Evolutionary conservation across 2,797 vertebrate genomes (phyloP), one percentile per base, ranked within the genome.

Genomic region (Eidolon dupreanum): DNA sequence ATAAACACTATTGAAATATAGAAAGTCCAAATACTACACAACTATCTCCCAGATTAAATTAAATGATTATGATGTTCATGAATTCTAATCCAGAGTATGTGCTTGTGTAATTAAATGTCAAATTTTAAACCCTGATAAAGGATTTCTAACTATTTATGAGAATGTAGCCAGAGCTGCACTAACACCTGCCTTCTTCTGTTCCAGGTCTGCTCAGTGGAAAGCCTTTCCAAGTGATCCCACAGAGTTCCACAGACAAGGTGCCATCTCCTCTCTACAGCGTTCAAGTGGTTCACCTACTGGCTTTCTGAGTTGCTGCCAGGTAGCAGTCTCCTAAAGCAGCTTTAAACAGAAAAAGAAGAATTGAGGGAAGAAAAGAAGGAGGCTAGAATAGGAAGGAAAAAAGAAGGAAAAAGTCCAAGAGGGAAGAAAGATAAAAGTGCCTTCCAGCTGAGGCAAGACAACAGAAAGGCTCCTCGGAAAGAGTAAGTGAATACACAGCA

Each of bases 281-380:
- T 70, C 53, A 17, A 11, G 13, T 3, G 31, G 9, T 4, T 68
- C 38, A 57, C 36, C 61, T 12, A 6, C 13, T 8, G 20, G 51
- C 38, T 68, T 74, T 28, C 59, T 11, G 31, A 22, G 83, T 33
- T 53, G 31, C 65, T 61, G 59, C 26, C 71, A 71, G 33, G 53
- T 82, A 43, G 61, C 36, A 28, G 49, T n/a, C n/a, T 79, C 68
- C 38, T 28, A 31, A 3, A 43, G n/a, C 31, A 73, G 28, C 17
- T 49, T 84, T 49, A n/a, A 88, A 88, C 15, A 68, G 38, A 26
- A n/a, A 78, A 43, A 49, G 26, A 73, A 20, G 36, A 77, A 93
- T 19, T 57, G 28, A 88, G 46, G 41, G 33, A 83, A 89, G 20
- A 24, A 46, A 65, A 89, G n/a, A 93, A 59, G 8, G 49, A 93